These are phyloP conservation scores for Gisinianus flammeolus DNA, from an alignment of 2,888 invertebrate species.

Conservation along the genomic window DNA sequence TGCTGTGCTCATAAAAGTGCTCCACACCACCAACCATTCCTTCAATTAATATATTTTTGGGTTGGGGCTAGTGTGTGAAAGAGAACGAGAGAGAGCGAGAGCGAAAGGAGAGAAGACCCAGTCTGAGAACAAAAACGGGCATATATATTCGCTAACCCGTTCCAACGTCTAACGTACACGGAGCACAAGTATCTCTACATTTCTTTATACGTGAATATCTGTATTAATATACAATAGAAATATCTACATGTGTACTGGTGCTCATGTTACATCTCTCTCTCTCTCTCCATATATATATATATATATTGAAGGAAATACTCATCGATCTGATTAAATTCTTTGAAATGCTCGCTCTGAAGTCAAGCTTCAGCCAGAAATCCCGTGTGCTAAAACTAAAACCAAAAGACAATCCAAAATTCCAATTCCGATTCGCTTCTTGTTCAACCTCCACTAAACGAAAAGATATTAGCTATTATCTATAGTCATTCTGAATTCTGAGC, in stretches of 20 bases:
- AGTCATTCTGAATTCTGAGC: not conserved
- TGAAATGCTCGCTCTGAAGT: too few relatives aligned
- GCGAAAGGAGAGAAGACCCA: not conserved
- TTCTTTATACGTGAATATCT: too few relatives aligned
- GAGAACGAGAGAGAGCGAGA: not conserved
- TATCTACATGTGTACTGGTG: too few relatives aligned
- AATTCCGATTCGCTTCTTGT: not conserved
- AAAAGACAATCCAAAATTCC: not conserved
- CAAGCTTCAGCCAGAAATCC: not conserved
- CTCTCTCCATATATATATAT: not conserved
- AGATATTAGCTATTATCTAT: not conserved
- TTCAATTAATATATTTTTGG: constrained; percentile 51
- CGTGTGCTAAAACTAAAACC: not conserved
- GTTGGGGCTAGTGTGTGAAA: not conserved
- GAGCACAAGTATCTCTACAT: too few relatives aligned
- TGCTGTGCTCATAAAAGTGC: constrained; percentile 48
- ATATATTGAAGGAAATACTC: not conserved
- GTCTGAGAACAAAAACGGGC: not conserved
- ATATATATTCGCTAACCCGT: too few relatives aligned
- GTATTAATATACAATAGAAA: not conserved
- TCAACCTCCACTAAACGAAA: not conserved
- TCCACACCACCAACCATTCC: constrained; percentile 44
- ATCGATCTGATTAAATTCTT: not conserved
- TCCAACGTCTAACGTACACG: too few relatives aligned
- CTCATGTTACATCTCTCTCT: not conserved